Evolutionary conservation across 2,888 invertebrate species (phyloP).

Genomic region (Archips crataeganus): DNA sequence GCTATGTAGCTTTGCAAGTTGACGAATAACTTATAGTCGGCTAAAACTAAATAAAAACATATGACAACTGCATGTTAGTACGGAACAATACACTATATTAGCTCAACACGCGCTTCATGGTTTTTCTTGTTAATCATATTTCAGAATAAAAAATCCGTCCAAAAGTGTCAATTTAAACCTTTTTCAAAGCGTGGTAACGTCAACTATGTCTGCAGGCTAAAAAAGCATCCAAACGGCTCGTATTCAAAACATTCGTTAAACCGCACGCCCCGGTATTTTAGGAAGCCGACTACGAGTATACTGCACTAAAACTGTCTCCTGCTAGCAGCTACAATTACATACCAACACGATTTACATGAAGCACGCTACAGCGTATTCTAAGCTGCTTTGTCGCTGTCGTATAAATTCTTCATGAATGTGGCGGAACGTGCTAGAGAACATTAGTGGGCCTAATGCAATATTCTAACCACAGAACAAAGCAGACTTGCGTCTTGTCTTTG

Average conservation of each 20-base stretch:
- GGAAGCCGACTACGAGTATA: constrained; percentile 34
- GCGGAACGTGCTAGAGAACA: constrained; percentile 14
- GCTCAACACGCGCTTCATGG: too few species aligned
- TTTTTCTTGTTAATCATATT: too few species aligned
- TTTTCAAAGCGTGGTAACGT: not conserved
- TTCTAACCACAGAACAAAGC: constrained; percentile 3
- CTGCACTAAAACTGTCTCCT: constrained; percentile 36
- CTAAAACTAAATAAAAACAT: too few species aligned
- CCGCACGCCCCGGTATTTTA: constrained; percentile 26
- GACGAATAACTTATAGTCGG: too few species aligned
- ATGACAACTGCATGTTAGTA: too few species aligned
- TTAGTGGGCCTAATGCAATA: constrained; percentile 9
- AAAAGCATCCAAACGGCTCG: constrained; percentile 3
- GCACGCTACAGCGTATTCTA: constrained; percentile 15
- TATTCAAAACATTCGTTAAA: constrained; percentile 24
- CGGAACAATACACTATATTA: too few species aligned
- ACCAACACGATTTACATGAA: constrained; percentile 35
- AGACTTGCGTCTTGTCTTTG: not conserved
- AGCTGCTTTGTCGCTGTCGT: constrained; percentile 20
- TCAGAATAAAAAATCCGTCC: not conserved
- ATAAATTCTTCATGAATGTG: constrained; percentile 32
- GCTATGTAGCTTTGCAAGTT: too few species aligned
- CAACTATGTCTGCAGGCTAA: constrained; percentile 7
- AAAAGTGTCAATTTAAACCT: not conserved
- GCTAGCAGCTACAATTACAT: constrained; percentile 38